These are phyloP conservation scores for Argyrosomus regius DNA, from an alignment of 2,797 vertebrate species.

Conservation along the genomic window DNA sequence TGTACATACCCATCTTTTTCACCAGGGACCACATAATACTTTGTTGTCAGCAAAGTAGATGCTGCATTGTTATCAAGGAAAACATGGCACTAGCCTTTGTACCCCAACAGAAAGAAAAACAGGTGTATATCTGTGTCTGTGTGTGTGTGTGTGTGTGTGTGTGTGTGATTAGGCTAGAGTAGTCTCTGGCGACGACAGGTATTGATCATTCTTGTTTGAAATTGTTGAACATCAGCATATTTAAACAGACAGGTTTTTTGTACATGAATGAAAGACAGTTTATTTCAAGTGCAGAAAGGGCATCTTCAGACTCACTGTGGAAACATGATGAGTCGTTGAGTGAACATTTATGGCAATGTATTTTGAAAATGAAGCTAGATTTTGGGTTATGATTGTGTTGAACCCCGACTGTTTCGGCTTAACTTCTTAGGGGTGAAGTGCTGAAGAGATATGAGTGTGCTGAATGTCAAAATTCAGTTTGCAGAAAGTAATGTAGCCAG, in stretches of 20 bases:
- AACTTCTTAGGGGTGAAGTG: neutral
- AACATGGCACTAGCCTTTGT: slow-evolving; percentile 35
- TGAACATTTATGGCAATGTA: slow-evolving; percentile 9
- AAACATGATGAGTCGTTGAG: neutral
- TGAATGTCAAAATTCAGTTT: slow-evolving; percentile 1
- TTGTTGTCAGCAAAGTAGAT: slow-evolving; percentile 44
- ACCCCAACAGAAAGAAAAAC: slow-evolving; percentile 20
- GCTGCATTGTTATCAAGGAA: slow-evolving; percentile 44
- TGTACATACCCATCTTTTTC: slow-evolving; percentile 41
- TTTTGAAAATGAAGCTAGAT: neutral
- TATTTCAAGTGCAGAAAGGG: slow-evolving; percentile 16
- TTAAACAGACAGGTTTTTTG: slow-evolving; percentile 36
- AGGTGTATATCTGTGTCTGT: neutral
- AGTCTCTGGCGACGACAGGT: slow-evolving; percentile 26
- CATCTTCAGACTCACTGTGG: slow-evolving; percentile 9
- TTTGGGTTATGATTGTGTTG: neutral
- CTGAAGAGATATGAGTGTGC: neutral
- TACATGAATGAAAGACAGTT: slow-evolving; percentile 26
- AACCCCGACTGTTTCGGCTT: neutral
- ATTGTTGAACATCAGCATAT: slow-evolving; percentile 42
- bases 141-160: neutral
- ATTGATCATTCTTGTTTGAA: slow-evolving; percentile 57
- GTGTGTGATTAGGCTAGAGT: neutral
- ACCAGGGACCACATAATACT: slow-evolving; percentile 36
- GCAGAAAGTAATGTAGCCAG: neutral